phyloP scores from a whole-genome alignment of 53 echinoderm and acorn worm species.

The Luidia sarsii region DNA sequence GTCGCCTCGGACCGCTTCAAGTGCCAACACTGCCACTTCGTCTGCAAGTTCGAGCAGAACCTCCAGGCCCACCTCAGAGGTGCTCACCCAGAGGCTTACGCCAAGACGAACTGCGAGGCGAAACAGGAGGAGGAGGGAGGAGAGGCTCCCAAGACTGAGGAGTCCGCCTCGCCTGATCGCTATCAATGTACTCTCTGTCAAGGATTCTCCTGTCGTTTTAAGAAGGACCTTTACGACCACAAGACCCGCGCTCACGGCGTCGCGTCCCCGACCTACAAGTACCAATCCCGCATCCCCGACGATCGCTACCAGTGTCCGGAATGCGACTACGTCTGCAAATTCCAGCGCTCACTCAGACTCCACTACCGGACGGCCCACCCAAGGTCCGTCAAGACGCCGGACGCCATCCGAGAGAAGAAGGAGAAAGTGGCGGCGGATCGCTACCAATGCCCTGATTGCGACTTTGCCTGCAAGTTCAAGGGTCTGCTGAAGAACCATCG shows the following conservation, averaged over 20 bases:
- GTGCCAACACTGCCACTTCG: constrained; percentile 62
- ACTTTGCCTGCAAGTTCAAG: constrained; percentile 65
- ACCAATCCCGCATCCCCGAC: constrained; percentile 52
- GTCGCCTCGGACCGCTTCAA: constrained; percentile 3
- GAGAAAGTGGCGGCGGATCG: constrained; percentile 12
- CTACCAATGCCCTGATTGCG: constrained; percentile 64
- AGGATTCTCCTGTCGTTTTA: constrained; percentile 36
- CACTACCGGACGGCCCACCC: constrained; percentile 51
- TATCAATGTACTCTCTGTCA: constrained; percentile 59
- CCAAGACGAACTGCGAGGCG: background rate
- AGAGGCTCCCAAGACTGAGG: background rate
- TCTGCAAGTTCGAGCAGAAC: constrained; percentile 37
- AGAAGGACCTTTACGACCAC: constrained; percentile 46
- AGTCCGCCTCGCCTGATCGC: background rate
- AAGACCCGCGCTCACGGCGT: constrained; percentile 40
- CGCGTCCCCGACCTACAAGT: constrained; percentile 24
- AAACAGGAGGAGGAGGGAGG: background rate
- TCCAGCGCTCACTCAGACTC: constrained; percentile 29
- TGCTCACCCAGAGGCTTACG: constrained; percentile 5
- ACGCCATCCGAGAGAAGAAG: background rate
- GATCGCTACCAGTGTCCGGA: constrained; percentile 56
- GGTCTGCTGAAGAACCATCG: constrained; percentile 58
- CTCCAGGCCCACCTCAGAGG: constrained; percentile 20
- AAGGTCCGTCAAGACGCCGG: constrained; percentile 1
- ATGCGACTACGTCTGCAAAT: constrained; percentile 59